A percentile compares a stretch with the other conserved stretches of the same genome.
Evolutionary conservation across 2,888 invertebrate species (phyloP).

Genomic region (Pycnomerus fuliginosus): DNA sequence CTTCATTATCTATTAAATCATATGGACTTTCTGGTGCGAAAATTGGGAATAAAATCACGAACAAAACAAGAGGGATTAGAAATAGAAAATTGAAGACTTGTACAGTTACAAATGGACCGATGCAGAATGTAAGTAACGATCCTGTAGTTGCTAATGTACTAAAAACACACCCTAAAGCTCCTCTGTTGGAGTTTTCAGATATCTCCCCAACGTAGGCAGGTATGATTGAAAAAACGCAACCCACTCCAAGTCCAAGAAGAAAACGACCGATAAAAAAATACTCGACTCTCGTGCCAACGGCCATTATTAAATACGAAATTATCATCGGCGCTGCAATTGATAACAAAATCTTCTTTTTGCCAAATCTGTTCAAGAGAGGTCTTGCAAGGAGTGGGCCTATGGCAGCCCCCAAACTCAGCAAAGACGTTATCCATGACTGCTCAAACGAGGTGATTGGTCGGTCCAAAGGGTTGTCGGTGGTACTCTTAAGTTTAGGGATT

Average conservation of each 20-base stretch:
- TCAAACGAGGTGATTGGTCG: conserved; percentile 27
- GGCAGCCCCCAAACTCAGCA: conserved; percentile 32
- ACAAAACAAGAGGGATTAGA: neutral
- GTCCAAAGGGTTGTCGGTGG: conserved; percentile 6
- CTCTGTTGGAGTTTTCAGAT: conserved; percentile 73
- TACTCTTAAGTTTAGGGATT: conserved; percentile 8
- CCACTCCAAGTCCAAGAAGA: conserved; percentile 64
- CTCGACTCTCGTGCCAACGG: conserved; percentile 20
- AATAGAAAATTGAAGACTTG: conserved; percentile 1
- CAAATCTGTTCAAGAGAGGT: conserved; percentile 18
- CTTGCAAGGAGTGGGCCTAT: conserved; percentile 33
- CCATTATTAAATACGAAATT: conserved; percentile 45
- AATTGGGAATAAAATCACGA: conserved; percentile 3
- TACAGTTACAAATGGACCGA: conserved; percentile 5
- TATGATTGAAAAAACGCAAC: conserved; percentile 67
- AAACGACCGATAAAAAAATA: conserved; percentile 56
- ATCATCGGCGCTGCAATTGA: conserved; percentile 64
- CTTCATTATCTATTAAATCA: neutral
- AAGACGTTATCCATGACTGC: conserved; percentile 35
- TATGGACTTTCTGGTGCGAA: conserved; percentile 10
- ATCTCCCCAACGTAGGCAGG: conserved; percentile 87
- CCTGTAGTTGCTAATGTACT: neutral
- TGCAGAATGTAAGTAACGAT: neutral
- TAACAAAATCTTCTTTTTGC: conserved; percentile 54
- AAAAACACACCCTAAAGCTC: conserved; percentile 43